Evolutionary conservation across 2,888 invertebrate genomes (phyloP).

Genomic region (Drosophila kanekoi): DNA sequence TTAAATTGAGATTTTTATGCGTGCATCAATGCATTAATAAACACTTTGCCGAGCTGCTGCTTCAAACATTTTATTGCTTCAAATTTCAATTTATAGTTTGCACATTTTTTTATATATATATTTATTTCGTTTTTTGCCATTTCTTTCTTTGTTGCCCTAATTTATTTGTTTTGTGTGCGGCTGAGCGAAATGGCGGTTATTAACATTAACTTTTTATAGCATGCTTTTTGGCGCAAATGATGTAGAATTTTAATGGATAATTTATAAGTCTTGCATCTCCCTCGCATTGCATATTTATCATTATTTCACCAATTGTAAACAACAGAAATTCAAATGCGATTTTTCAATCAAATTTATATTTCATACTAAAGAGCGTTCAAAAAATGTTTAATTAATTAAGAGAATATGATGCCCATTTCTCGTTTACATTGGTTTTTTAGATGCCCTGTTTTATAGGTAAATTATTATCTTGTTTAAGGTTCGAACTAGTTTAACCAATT

Average conservation of each 20-base stretch:
- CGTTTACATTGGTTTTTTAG: too few species aligned
- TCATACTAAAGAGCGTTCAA: not conserved
- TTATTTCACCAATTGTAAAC: not conserved
- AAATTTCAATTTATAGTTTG: slow-evolving; percentile 53
- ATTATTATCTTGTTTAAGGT: too few species aligned
- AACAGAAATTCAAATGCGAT: not conserved
- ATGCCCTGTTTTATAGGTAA: too few species aligned
- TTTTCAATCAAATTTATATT: not conserved
- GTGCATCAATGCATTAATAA: slow-evolving; percentile 72
- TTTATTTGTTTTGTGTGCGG: slow-evolving; percentile 8
- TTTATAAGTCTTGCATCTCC: slow-evolving; percentile 31
- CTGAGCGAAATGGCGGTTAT: slow-evolving; percentile 30
- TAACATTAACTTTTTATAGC: slow-evolving; percentile 48
- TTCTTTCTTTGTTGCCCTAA: slow-evolving; percentile 5
- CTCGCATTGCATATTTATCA: not conserved
- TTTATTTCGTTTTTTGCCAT: not conserved
- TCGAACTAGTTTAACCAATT: not conserved
- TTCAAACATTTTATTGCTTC: slow-evolving; percentile 42
- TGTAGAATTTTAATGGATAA: slow-evolving; percentile 35
- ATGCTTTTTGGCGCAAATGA: slow-evolving; percentile 31
- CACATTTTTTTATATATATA: slow-evolving; percentile 2
- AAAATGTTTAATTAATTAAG: slow-evolving; percentile 3
- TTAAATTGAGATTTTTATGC: slow-evolving; percentile 77
- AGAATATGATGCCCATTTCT: too few species aligned
- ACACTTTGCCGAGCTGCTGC: slow-evolving; percentile 33